phyloP scores from a whole-genome alignment of 2,888 invertebrate genomes.

The Strigamia maritima region DNA sequence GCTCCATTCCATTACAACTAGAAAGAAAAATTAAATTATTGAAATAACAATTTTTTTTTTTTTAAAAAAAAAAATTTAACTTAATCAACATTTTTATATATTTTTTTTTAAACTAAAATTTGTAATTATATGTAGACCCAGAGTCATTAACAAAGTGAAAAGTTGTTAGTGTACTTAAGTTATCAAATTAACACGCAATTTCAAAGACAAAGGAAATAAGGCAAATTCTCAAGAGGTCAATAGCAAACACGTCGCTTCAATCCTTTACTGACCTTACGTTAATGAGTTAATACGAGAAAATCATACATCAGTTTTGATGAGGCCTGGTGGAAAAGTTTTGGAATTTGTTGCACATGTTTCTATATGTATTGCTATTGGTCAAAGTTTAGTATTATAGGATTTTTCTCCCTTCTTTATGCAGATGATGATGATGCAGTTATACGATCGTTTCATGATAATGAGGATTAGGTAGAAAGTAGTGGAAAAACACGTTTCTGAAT shows the following conservation, averaged over 20 bases:
- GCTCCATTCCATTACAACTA: not conserved
- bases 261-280: slow-evolving; percentile 5
- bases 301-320: slow-evolving; percentile 7
- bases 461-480: slow-evolving; percentile 22
- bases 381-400: slow-evolving; percentile 18
- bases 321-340: not conserved
- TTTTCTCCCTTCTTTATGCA: not conserved
- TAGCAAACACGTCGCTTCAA: not conserved
- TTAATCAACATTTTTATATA: not conserved
- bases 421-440: not conserved
- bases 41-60: not conserved
- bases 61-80: too few relatives aligned
- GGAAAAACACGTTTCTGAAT: slow-evolving; percentile 31
- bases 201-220: not conserved
- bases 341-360: not conserved
- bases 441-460: slow-evolving; percentile 30
- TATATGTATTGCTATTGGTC: not conserved
- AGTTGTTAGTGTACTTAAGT: slow-evolving; percentile 28
- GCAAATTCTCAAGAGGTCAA: slow-evolving; percentile 20
- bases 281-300: slow-evolving; percentile 27
- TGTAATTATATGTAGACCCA: not conserved
- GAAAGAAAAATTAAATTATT: slow-evolving; percentile 16
- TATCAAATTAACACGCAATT: slow-evolving; percentile 28
- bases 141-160: slow-evolving; percentile 23
- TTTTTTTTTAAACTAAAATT: not conserved